Evolutionary conservation across 2,888 invertebrate species (phyloP).

Genomic region (Eupithecia abbreviata): DNA sequence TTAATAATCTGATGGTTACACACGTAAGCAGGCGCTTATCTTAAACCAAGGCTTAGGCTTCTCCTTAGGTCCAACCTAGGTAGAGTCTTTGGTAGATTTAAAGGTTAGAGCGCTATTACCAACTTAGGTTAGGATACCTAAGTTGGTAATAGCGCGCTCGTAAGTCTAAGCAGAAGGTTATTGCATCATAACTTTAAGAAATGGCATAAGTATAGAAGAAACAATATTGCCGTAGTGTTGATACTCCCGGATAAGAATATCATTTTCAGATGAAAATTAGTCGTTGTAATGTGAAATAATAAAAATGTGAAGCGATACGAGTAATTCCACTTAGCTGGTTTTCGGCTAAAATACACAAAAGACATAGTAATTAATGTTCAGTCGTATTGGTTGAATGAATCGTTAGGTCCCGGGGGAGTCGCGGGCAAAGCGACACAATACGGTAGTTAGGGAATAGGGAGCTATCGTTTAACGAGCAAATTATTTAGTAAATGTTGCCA

Average conservation of each 20-base stretch:
- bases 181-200: not conserved
- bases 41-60: not conserved
- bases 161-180: not conserved
- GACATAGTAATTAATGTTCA: conserved; percentile 77
- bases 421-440: conserved; percentile 70
- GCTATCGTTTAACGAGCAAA: conserved; percentile 82
- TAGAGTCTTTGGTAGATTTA: not conserved
- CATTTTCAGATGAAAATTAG: not conserved
- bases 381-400: conserved; percentile 74
- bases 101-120: not conserved
- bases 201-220: not conserved
- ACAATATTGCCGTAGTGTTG: not conserved
- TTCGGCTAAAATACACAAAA: conserved; percentile 67
- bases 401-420: conserved; percentile 70
- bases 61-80: not conserved
- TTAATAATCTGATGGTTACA: not conserved
- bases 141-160: too few relatives aligned
- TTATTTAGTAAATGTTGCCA: conserved; percentile 84
- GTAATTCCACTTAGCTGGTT: conserved; percentile 6
- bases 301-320: too few relatives aligned
- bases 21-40: not conserved
- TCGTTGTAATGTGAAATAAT: too few relatives aligned
- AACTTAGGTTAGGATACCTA: too few relatives aligned
- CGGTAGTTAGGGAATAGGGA: conserved; percentile 75
- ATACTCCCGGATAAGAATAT: not conserved